Conservation (phyloP, 2,113 vertebrate species). For the Orycteropus afer region DNA sequence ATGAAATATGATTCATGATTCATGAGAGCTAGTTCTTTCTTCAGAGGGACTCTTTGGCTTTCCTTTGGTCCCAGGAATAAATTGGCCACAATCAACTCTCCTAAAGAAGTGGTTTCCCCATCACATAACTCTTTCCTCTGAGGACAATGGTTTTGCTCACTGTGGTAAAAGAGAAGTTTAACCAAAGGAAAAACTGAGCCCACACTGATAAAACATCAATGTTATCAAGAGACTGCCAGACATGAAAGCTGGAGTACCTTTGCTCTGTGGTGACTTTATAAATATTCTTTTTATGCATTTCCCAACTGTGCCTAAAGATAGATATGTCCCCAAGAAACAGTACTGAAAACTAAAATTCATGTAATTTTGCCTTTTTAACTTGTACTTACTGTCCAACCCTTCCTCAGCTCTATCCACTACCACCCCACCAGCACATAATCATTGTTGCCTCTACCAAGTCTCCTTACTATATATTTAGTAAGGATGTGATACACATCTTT, state of each 20-base stretch:
- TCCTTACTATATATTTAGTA: neutral
- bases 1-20: constrained; percentile 82
- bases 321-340: neutral
- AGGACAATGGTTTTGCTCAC: constrained; percentile 81
- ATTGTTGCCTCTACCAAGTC: neutral
- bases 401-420: neutral
- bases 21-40: constrained; percentile 77
- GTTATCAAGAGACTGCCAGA: constrained; percentile 49
- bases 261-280: neutral
- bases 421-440: neutral
- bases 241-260: neutral
- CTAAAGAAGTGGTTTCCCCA: constrained; percentile 83
- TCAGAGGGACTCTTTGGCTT: constrained; percentile 66
- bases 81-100: constrained; percentile 80
- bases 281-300: neutral
- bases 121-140: constrained; percentile 81
- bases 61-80: constrained; percentile 65
- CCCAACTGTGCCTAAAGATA: neutral
- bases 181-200: constrained; percentile 83
- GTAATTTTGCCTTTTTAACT: neutral
- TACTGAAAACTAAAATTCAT: neutral
- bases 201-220: constrained; percentile 77
- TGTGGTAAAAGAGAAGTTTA: constrained; percentile 74
- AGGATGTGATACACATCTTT: neutral
- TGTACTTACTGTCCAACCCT: neutral